Evolutionary conservation across 2,888 invertebrate genomes (phyloP), one percentile per base, ranked within the genome.

Genomic region (Zygaena filipendulae): DNA sequence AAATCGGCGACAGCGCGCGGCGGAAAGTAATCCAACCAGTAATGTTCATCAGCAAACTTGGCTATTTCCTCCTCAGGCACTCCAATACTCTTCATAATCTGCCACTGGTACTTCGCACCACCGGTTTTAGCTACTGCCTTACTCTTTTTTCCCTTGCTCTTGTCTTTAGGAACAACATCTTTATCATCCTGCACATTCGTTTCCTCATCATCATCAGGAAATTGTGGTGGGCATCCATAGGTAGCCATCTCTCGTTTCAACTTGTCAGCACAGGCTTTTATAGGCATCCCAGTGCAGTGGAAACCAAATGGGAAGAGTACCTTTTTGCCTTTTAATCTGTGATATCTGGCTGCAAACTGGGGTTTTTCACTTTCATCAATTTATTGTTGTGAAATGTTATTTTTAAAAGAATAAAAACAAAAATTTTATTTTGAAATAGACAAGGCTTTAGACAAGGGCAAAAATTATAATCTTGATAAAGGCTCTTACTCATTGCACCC

Each of bases 231-330:
- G 64, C 82, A 93, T 0, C 99, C 99, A 80, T 84, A 99, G 5
- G 87, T 69, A 56, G 91, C 89, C 72, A 99, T 90, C 79, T 99
- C 99, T 33, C 95, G 82, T 53, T 92, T 94, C 22, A 99, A 68
- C 63, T 99, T 99, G 66, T 99, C 99, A 8, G 99, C 94, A 80
- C 97, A 97, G 0, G 98, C 97, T 72, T 97, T 98, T 35, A 99
- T 99, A 1, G 98, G 98, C 98, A 98, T 99, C 23, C 99, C 99
- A 11, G 99, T 99, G 58, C 97, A 97, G 67, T 99, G 99, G 47
- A 99, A 92, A 3, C 95, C 98, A 75, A 99, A 98, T 8, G 99
- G 99, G 70, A 97, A 98, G 5, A 99, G 81, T 7, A 91, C 92
- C 49, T 84, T 85, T 58, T 92, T 94, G 0, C 99, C 98, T 64